Percentiles rank a stretch among this genome's conserved stretches.
phyloP scores from a whole-genome alignment of 2,113 vertebrate species.

The Prinia subflava region DNA sequence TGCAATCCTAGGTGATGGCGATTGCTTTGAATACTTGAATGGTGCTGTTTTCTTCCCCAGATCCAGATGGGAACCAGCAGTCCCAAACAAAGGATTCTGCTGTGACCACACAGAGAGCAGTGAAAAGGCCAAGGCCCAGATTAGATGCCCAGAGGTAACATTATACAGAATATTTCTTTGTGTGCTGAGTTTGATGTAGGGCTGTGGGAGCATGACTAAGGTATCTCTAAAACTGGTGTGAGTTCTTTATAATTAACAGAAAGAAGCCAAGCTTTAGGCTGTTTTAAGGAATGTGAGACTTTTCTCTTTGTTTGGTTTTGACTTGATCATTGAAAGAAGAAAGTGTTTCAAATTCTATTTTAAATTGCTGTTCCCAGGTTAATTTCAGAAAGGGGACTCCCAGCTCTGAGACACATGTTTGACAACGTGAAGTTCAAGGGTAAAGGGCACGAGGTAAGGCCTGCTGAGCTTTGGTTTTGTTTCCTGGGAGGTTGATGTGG shows the following conservation, averaged over 20 bases:
- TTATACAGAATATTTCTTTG: background rate
- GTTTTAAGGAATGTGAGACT: background rate
- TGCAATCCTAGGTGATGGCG: background rate
- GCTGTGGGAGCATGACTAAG: background rate
- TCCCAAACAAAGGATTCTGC: conserved; percentile 79
- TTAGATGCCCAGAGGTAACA: conserved; percentile 88
- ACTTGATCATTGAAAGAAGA: background rate
- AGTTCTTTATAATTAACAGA: background rate
- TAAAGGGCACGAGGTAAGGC: conserved; percentile 91
- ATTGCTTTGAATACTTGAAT: background rate
- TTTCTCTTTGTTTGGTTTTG: background rate
- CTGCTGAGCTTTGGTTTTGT: background rate
- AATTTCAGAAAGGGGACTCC: conserved; percentile 88
- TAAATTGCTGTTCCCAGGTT: conserved; percentile 72
- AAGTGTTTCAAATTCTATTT: background rate
- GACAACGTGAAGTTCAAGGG: conserved; percentile 84
- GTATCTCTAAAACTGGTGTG: background rate
- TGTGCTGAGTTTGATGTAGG: background rate
- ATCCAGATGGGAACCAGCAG: conserved; percentile 62
- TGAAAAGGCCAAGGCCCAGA: conserved; percentile 85
- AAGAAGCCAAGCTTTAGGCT: background rate
- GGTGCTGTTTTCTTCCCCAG: background rate
- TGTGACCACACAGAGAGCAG: conserved; percentile 68
- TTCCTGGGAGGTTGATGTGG: background rate
- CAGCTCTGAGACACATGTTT: conserved; percentile 87